Percentiles rank a stretch among this genome's conserved stretches.
Conservation (phyloP, 2,888 invertebrate genomes). For the Phlogophora meticulosa region DNA sequence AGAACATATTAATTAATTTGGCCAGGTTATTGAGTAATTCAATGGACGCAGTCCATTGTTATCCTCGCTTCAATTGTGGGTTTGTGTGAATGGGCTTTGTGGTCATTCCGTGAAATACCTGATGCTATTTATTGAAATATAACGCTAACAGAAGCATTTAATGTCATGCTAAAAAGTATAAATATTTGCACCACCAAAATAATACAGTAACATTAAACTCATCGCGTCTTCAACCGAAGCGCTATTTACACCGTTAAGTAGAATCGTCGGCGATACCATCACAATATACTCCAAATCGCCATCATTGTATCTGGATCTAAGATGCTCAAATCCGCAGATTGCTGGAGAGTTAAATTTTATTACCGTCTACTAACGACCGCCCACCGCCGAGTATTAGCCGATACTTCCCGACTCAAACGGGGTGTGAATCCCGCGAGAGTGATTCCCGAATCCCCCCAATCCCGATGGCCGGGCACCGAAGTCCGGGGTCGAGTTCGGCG, state of each 20-base stretch:
- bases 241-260: conserved; percentile 43
- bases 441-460: conserved; percentile 64
- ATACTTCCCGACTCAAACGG: conserved; percentile 68
- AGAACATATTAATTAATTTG: neutral
- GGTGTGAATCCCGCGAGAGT: conserved; percentile 70
- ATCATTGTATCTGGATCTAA: conserved; percentile 57
- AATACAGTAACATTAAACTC: conserved; percentile 27
- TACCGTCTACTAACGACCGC: conserved; percentile 67
- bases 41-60: neutral
- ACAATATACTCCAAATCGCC: conserved; percentile 52
- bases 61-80: neutral
- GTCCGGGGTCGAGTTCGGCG: conserved; percentile 56
- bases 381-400: conserved; percentile 64
- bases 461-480: conserved; percentile 56
- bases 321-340: conserved; percentile 63
- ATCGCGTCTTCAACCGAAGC: conserved; percentile 26
- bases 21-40: neutral
- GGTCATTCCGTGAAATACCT: neutral
- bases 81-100: conserved; percentile 3
- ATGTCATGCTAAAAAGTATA: conserved; percentile 9
- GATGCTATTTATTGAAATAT: conserved; percentile 5
- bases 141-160: neutral
- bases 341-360: conserved; percentile 69
- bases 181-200: conserved; percentile 29
- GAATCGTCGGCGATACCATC: conserved; percentile 58